Evolutionary conservation across 92 coral and sea anemone species (phyloP).

Genomic region (Palythoa grandis): DNA sequence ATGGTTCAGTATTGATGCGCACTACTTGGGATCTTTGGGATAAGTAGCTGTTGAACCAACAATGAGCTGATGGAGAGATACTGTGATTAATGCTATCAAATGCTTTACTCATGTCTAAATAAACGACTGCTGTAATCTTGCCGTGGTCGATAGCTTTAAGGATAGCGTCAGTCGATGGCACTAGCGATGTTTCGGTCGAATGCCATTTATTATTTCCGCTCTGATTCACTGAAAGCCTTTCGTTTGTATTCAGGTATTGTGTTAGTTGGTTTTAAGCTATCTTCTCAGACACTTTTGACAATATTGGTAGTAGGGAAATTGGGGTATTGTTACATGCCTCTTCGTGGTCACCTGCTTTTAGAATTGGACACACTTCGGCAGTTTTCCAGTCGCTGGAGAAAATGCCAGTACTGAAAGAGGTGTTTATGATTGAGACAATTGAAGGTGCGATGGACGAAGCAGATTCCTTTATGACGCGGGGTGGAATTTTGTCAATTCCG

Average conservation of each 20-base stretch:
- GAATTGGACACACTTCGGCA: constrained; percentile 36
- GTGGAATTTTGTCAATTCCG: not conserved
- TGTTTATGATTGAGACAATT: not conserved
- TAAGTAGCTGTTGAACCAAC: constrained; percentile 26
- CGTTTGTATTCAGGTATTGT: constrained; percentile 43
- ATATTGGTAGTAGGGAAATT: constrained; percentile 19
- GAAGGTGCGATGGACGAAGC: not conserved
- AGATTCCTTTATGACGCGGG: not conserved
- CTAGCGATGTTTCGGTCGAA: constrained; percentile 49
- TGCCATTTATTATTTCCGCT: constrained; percentile 54
- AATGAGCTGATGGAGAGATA: constrained; percentile 1
- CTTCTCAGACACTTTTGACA: constrained; percentile 41
- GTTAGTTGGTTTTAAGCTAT: constrained; percentile 36
- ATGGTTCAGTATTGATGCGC: not conserved
- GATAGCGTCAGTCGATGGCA: not conserved
- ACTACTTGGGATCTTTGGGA: constrained; percentile 27
- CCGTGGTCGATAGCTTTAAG: not conserved
- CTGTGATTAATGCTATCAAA: constrained; percentile 7
- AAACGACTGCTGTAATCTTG: not conserved
- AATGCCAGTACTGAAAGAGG: not conserved
- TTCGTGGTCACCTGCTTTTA: constrained; percentile 19
- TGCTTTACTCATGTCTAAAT: not conserved
- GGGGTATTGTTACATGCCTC: constrained; percentile 32
- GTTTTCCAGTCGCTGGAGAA: constrained; percentile 39
- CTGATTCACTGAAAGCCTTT: constrained; percentile 39